phyloP scores from a whole-genome alignment of 2,797 vertebrate genomes.

The Enteromius mattozi region DNA sequence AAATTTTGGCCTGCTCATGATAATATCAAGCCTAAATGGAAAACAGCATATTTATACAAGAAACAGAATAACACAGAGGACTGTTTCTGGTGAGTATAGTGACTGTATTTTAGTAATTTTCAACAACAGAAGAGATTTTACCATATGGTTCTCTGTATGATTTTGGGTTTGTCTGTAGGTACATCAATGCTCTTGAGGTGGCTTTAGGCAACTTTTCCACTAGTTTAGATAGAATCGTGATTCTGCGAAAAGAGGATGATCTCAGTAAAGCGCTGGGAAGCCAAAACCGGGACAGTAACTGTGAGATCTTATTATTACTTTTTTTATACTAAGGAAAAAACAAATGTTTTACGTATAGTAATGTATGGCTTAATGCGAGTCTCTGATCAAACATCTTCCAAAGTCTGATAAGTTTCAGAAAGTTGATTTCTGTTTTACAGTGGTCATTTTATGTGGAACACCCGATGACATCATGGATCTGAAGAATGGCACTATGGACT shows the following conservation, averaged over 20 bases:
- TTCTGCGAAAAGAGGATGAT: slow-evolving; percentile 63
- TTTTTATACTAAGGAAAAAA: not conserved
- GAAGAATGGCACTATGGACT: slow-evolving; percentile 61
- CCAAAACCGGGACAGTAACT: slow-evolving; percentile 70
- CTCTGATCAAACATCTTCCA: not conserved
- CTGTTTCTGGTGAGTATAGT: slow-evolving; percentile 87
- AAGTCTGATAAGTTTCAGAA: not conserved
- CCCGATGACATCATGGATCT: slow-evolving; percentile 71
- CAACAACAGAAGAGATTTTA: not conserved
- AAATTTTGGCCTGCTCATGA: slow-evolving; percentile 82
- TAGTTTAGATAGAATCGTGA: slow-evolving; percentile 43
- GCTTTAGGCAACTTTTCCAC: slow-evolving; percentile 73
- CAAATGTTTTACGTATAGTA: not conserved
- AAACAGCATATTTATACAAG: slow-evolving; percentile 86
- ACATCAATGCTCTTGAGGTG: slow-evolving; percentile 87
- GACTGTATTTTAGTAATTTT: not conserved
- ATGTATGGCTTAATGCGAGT: not conserved
- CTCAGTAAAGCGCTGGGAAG: slow-evolving; percentile 40
- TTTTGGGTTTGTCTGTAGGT: slow-evolving; percentile 77
- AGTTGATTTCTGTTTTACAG: slow-evolving; percentile 70
- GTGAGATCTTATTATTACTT: slow-evolving; percentile 65
- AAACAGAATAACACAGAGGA: slow-evolving; percentile 78
- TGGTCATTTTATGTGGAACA: slow-evolving; percentile 89
- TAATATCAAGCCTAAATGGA: slow-evolving; percentile 77
- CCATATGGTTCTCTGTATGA: not conserved